Evolutionary conservation across 2,888 invertebrate genomes (phyloP), one percentile per base, ranked within the genome.

Genomic region (Agriotes lineatus): DNA sequence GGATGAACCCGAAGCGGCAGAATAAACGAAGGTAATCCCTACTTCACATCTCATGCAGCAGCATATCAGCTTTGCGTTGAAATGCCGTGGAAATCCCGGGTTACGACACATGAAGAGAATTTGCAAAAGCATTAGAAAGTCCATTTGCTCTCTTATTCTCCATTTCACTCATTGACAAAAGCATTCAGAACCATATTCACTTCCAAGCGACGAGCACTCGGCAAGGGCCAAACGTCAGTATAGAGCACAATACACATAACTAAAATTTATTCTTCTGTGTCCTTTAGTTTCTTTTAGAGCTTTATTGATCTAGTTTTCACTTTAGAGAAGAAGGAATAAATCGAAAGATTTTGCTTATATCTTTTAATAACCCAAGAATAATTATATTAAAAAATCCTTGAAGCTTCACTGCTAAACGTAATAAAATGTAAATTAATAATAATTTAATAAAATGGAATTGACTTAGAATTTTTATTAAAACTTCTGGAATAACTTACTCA

Each of bases 1-100:
- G 56, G 57, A 67, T 67, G 42, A 67, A 62, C 35, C 33, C 14
- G 54, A 33, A 54, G 39, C 44, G 58, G 59, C 50, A 44, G 59
- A 68, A 68, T 63, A 63, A 68, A 61, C 67, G 37, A 37, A 59
- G 68, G 59, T 68, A 68, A 68, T 68, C 63, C 63, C 35, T 62
- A 61, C 62, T 67, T 62, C 67, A 67, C 67, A 62, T 67, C 58
- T 62, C 58, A 54, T 68, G 59, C 58, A 63, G 45, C 16, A 45
- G 58, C 63, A 68, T 68, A 68, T 68, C 68, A 68, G 68, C 68
- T 64, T 39, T 64, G 63, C 63, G 68, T 54, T 64, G 68, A 68
- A 67, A 64, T 52, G 63, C 63, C 52, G 50, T 48, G 44, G 52
- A 68, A 68, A 68, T 68, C 68, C 63, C 37, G 54, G 63, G 68